Evolutionary conservation across 30 jellyfish, hydroid and myxozoan species (phyloP), one percentile per base, ranked within the genome.

Genomic region (Pseudorhiza aurosa): DNA sequence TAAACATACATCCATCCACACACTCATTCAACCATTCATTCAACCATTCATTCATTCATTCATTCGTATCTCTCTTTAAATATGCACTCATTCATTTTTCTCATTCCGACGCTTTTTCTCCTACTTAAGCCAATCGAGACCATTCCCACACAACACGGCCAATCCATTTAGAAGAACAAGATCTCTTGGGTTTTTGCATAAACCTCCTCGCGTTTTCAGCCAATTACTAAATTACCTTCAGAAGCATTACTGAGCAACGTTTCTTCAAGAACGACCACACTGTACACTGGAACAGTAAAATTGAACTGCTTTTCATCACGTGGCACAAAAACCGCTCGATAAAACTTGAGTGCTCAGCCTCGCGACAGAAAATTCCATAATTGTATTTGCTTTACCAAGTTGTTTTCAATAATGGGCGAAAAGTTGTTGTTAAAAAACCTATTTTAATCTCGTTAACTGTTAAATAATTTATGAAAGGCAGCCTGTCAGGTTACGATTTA

Each of bases 351-450:
- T n/a, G n/a, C n/a, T n/a, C n/a, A n/a, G n/a, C n/a, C n/a, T n/a
- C n/a, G n/a, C n/a, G n/a, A n/a, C n/a, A n/a, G n/a, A n/a, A n/a
- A n/a, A n/a, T 53, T 21, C 10, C 32, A 2, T 12, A 21, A 0
- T 21, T 53, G 67, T 2, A 53, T 53, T 21, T 53, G 9, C 3
- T 2, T 21, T 53, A 22, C 19, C 37, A 53, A 22, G 67, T 21
- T 53, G 24, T 53, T 21, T 53, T 18, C 67, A 53, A 18, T 8
- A 53, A 10, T 53, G 22, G 67, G 24, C 24, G 67, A 19, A 1
- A 53, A 53, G 35, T 46, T 53, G 67, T 53, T 21, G 36, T 53
- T 53, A 8, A 53, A 53, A 60, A 32, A 60, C 53, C 75, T 51
- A 28, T 60, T 53, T 12, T 53, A 53, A 53, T 53, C 67, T 53